Evolutionary conservation across 2,888 invertebrate species (phyloP).

Genomic region (Cosmopolites sordidus): DNA sequence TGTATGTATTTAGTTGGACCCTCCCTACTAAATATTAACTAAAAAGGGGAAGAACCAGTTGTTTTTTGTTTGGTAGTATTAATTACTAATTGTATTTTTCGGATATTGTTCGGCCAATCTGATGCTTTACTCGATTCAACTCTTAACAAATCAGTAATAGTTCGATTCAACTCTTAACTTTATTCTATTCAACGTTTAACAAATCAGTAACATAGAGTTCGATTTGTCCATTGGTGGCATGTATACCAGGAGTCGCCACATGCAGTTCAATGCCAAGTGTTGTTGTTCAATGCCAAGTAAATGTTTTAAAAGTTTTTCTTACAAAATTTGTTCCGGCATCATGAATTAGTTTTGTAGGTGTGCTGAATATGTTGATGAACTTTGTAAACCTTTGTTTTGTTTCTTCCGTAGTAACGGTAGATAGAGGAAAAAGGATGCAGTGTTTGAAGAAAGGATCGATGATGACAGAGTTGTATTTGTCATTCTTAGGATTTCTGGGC

Average conservation of each 20-base stretch:
- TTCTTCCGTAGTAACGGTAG: constrained; percentile 17
- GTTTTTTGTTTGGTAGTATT: too few relatives aligned
- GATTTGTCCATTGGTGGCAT: constrained; percentile 24
- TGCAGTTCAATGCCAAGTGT: constrained; percentile 21
- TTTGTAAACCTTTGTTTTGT: constrained; percentile 13
- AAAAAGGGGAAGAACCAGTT: constrained; percentile 20
- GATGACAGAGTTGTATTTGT: constrained; percentile 15
- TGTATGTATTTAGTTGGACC: constrained; percentile 23
- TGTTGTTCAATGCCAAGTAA: constrained; percentile 17
- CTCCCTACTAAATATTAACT: constrained; percentile 21
- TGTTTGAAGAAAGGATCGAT: constrained; percentile 17
- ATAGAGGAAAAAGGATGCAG: constrained; percentile 19
- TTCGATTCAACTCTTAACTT: too few relatives aligned
- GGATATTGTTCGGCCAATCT: constrained; percentile 23
- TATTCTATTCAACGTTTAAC: constrained; percentile 16
- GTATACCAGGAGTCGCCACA: constrained; percentile 20
- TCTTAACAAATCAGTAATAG: too few relatives aligned
- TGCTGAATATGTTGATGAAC: constrained; percentile 15
- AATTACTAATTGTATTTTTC: constrained; percentile 18
- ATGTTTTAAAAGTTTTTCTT: too few relatives aligned
- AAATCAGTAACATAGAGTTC: constrained; percentile 23
- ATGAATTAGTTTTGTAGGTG: constrained; percentile 12
- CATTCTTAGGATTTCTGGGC: constrained; percentile 7
- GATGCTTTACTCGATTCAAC: too few relatives aligned
- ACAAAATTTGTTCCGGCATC: constrained; percentile 22